Conservation (phyloP, 2,888 invertebrate genomes). For the Spodoptera picta region DNA sequence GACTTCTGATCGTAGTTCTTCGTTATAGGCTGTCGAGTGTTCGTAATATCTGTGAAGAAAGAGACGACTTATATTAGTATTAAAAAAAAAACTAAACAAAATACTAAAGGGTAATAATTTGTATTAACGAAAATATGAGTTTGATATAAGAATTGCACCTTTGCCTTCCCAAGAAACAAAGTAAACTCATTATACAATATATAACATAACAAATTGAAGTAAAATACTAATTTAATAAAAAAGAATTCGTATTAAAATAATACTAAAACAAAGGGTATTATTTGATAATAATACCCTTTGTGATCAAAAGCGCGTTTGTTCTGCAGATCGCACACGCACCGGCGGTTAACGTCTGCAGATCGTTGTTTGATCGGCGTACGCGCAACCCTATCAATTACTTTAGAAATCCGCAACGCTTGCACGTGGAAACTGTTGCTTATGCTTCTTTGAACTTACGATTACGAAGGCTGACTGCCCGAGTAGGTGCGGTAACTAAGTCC, state of each 20-base stretch:
- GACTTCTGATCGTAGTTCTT: constrained; percentile 74
- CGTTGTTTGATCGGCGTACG: constrained; percentile 66
- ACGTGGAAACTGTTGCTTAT: constrained; percentile 70
- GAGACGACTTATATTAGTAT: background rate
- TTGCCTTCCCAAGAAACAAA: no score
- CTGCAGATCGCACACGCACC: constrained; percentile 53
- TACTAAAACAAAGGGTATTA: constrained; percentile 34
- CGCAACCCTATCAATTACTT: constrained; percentile 76
- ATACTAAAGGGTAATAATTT: no score
- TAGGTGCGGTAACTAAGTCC: background rate
- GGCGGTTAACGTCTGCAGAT: constrained; percentile 59
- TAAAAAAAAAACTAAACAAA: no score
- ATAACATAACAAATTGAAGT: no score
- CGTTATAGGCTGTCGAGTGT: constrained; percentile 57
- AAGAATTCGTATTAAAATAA: constrained; percentile 31
- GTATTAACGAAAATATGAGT: no score
- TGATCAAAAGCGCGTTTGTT: constrained; percentile 42
- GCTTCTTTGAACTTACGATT: constrained; percentile 52
- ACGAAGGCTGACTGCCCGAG: constrained; percentile 10
- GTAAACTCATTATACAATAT: no score
- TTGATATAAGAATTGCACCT: no score
- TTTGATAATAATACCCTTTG: no score
- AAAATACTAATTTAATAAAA: no score
- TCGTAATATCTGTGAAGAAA: constrained; percentile 62
- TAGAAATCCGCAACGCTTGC: constrained; percentile 59